A percentile compares a stretch with the other conserved stretches of the same genome.
Evolutionary conservation across 2,888 invertebrate genomes (phyloP).

Genomic region (Caenorhabditis sp.): DNA sequence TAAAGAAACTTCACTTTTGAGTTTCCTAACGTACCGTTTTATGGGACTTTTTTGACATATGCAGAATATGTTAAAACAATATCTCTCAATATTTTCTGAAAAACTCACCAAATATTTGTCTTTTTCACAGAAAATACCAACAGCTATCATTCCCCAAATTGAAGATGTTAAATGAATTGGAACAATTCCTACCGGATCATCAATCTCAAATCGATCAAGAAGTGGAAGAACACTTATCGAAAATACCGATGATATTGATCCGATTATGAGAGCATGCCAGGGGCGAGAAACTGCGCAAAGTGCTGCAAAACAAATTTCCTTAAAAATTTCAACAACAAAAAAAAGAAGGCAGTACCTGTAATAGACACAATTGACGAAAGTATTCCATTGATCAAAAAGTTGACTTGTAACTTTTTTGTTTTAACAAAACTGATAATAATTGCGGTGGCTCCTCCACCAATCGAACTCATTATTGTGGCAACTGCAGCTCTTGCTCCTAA

Average conservation of each 20-base stretch:
- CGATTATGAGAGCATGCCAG: conserved; percentile 61
- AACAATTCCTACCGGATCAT: conserved; percentile 62
- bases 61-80: too few relatives aligned
- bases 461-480: conserved; percentile 61
- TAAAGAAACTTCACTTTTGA: too few relatives aligned
- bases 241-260: conserved; percentile 54
- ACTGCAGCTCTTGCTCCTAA: conserved; percentile 61
- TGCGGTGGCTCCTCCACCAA: conserved; percentile 67
- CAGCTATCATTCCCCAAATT: conserved; percentile 71
- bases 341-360: conserved; percentile 52
- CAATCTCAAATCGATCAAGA: conserved; percentile 53
- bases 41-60: too few relatives aligned
- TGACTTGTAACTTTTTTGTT: conserved; percentile 59
- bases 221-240: conserved; percentile 57
- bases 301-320: conserved; percentile 30
- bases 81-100: too few relatives aligned
- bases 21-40: too few relatives aligned
- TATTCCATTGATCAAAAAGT: conserved; percentile 59
- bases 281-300: conserved; percentile 61
- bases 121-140: conserved; percentile 71
- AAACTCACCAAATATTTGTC: conserved; percentile 62
- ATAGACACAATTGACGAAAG: conserved; percentile 60
- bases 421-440: conserved; percentile 58
- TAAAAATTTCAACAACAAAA: neutral
- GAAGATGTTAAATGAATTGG: conserved; percentile 61